Evolutionary conservation across 2,797 vertebrate genomes (phyloP), one percentile per base, ranked within the genome.

Genomic region (Austrolebias charrua): DNA sequence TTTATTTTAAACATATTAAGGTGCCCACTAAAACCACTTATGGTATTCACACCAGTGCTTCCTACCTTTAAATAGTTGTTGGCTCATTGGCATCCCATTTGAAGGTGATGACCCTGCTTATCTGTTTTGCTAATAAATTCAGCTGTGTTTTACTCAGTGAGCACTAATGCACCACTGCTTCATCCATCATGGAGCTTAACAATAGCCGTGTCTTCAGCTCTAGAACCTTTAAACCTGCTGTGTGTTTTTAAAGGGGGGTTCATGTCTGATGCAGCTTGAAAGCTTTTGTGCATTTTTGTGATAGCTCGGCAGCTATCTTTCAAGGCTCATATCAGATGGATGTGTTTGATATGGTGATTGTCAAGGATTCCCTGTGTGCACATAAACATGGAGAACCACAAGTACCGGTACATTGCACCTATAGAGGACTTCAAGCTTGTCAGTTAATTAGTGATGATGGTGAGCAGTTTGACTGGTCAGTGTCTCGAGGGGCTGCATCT

Each of bases 41-140:
- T n/a, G n/a, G n/a, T n/a, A n/a, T 86, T 93, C 93, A 91, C 92
- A 93, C 92, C 92, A 94, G 92, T 88, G 91, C 91, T 92, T 91
- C 92, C 92, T 94, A 94, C 92, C 91, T 93, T 91, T 79, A 89
- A 89, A 93, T 93, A 72, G 92, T 94, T 88, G 89, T 91, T 91
- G 92, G 90, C 92, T 94, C 93, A 90, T 89, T 94, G 93, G 93
- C 89, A 90, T 93, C 92, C 90, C 92, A 93, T 96, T 94, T 93
- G 92, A 93, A 85, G 90, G 89, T 81, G 79, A 88, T 92, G 95
- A 95, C 92, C 93, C 88, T 89, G 91, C 93, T 93, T 93, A 94
- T 91, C 92, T 88, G 89, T 82, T 88, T 45, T 45, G 46, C 92
- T 92, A 93, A 95, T 94, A 93, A 93, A 94, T 95, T 93, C 86